Evolutionary conservation across 2,888 invertebrate species (phyloP).

Genomic region (Euphydryas editha): DNA sequence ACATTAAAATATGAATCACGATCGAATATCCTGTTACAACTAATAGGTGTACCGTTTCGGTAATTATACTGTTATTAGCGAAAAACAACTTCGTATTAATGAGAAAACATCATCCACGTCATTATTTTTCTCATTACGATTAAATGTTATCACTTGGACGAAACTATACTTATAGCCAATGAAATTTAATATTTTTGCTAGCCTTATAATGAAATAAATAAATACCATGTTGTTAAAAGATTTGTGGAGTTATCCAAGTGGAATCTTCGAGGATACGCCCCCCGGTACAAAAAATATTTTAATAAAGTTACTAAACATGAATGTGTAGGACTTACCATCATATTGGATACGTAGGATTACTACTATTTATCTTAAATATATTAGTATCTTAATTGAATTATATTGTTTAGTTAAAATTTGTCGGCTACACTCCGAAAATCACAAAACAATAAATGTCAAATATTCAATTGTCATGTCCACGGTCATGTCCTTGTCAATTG

Average conservation of each 20-base stretch:
- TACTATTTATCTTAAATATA: background rate
- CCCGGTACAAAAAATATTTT: constrained; percentile 43
- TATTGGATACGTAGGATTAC: constrained; percentile 44
- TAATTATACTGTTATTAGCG: constrained; percentile 21
- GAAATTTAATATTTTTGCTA: background rate
- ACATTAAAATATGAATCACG: background rate
- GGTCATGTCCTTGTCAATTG: background rate
- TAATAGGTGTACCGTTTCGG: constrained; percentile 20
- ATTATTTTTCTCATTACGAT: constrained; percentile 12
- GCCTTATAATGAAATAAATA: no score
- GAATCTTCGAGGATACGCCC: constrained; percentile 53
- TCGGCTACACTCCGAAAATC: constrained; percentile 12
- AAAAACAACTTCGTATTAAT: constrained; percentile 8
- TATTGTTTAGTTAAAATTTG: background rate
- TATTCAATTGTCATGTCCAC: constrained; percentile 32
- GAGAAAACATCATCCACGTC: constrained; percentile 33
- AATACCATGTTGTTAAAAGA: background rate
- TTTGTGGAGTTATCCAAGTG: constrained; percentile 1
- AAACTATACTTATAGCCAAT: background rate
- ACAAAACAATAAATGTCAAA: constrained; percentile 26
- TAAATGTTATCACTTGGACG: background rate
- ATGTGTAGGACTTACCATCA: constrained; percentile 62
- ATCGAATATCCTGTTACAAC: background rate
- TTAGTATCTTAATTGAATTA: constrained; percentile 18
- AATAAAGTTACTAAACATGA: background rate